Base-by-base conservation (phyloP, 2,113 vertebrate species). In the Alligator sinensis region DNA sequence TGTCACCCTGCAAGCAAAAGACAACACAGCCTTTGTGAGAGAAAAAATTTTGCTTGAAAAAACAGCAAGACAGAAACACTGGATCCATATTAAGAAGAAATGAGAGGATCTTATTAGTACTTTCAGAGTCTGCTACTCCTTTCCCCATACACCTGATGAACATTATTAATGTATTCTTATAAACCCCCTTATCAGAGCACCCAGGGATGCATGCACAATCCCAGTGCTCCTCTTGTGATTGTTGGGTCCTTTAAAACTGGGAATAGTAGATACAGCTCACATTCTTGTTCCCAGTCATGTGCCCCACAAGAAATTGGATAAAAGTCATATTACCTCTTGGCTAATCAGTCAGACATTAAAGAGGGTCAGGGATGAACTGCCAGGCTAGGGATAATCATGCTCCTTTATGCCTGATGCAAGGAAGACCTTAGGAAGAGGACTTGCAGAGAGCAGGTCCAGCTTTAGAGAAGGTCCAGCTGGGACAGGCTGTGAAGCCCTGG, bases 391-490 rank as follows among this genome's bases (percentile, higher is more conserved):
- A 84, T 94, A 94, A 88, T 86, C 82, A 77, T 64, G 66, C 78
- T 47, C 47, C 47, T 91, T 2, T 85, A 4, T 14, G 11, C 54
- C 4, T 70, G 86, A 77, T 61, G 93, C 77, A 94, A 96, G 82
- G 58, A 95, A 88, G 78, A 27, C 57, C 63, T 85, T 60, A 92
- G 88, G 93, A 88, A n/a, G 30, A 28, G 30, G 30, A 68, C 66
- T 16, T 70, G 27, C 70, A 34, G 82, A 55, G 58, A 79, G 70
- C 80, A 93, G 64, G 34, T 94, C 58, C 61, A 96, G 82, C 55
- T 94, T 74, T 91, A 79, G 82, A 19, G 64, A 92, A 84, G 91
- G 82, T 70, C 93, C 86, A 95, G 87, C 88, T 91, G 92, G 89
- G 75, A n/a, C n/a, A n/a, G 9, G n/a, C n/a, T 68, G n/a, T 68